These are phyloP conservation scores for Centrocercus urophasianus DNA, from an alignment of 2,113 vertebrate species.

Conservation along the genomic window DNA sequence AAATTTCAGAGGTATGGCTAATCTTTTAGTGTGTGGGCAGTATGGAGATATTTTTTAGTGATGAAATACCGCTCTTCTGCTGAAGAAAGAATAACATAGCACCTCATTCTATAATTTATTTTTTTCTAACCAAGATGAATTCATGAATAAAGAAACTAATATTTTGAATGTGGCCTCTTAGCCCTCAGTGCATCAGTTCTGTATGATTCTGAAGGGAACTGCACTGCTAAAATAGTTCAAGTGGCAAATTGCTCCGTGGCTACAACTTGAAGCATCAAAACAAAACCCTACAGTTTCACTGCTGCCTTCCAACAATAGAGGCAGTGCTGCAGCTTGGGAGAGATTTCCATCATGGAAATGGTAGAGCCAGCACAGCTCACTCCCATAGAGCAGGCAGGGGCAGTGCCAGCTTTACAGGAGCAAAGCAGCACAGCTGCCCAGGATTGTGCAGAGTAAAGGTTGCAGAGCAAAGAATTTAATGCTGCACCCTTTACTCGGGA, in stretches of 20 bases:
- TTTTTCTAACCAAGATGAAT: constrained; percentile 15
- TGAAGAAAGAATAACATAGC: background rate
- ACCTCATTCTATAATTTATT: background rate
- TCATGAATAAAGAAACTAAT: background rate
- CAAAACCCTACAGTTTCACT: background rate
- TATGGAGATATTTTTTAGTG: background rate
- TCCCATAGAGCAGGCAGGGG: background rate
- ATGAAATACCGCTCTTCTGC: constrained; percentile 8
- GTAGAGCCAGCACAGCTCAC: background rate
- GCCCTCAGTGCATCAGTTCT: background rate
- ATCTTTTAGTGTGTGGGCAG: background rate
- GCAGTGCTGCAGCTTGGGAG: background rate
- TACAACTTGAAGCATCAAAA: background rate
- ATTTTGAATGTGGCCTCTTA: background rate
- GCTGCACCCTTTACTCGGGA: background rate
- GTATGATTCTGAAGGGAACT: background rate
- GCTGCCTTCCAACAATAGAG: background rate
- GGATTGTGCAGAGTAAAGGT: background rate
- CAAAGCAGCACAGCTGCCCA: background rate
- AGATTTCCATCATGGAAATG: background rate
- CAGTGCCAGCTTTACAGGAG: background rate
- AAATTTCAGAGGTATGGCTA: constrained; percentile 24
- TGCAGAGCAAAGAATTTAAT: background rate
- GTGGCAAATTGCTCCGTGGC: constrained; percentile 3
- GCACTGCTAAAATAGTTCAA: constrained; percentile 13